Conservation (phyloP, 2,113 vertebrate genomes). For the Alouatta palliata region DNA sequence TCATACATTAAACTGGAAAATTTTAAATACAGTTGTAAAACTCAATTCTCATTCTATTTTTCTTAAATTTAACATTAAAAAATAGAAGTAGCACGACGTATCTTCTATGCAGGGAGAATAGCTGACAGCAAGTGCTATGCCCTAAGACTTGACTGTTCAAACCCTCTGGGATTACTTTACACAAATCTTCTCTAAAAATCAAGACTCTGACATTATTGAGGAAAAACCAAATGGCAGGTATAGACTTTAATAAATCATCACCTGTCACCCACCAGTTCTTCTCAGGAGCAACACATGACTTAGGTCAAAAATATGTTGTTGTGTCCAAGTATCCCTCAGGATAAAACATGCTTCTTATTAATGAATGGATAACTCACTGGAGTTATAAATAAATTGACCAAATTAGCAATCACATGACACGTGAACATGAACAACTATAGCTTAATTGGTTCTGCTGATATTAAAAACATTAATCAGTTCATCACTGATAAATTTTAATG, state of each 20-base stretch:
- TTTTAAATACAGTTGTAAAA: background rate
- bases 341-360: constrained; percentile 12
- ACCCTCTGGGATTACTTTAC: constrained; percentile 11
- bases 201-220: constrained; percentile 27
- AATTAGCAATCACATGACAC: background rate
- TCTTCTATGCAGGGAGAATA: background rate
- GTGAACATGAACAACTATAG: background rate
- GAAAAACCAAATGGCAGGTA: constrained; percentile 28
- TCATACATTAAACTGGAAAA: background rate
- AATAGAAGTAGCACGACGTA: background rate
- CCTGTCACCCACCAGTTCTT: background rate
- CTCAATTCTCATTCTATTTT: background rate
- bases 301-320: background rate
- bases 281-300: background rate
- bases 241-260: constrained; percentile 46
- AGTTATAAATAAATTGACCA: background rate
- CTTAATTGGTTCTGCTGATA: background rate
- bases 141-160: background rate
- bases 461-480: background rate
- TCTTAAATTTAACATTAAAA: constrained; percentile 9
- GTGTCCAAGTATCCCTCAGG: background rate
- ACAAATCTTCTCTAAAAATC: background rate
- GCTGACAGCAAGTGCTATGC: background rate
- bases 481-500: background rate
- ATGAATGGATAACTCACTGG: background rate